A percentile compares a stretch with the other conserved stretches of the same genome.
Conservation (phyloP, 2,113 vertebrate species). For the Typhlomys cinereus region DNA sequence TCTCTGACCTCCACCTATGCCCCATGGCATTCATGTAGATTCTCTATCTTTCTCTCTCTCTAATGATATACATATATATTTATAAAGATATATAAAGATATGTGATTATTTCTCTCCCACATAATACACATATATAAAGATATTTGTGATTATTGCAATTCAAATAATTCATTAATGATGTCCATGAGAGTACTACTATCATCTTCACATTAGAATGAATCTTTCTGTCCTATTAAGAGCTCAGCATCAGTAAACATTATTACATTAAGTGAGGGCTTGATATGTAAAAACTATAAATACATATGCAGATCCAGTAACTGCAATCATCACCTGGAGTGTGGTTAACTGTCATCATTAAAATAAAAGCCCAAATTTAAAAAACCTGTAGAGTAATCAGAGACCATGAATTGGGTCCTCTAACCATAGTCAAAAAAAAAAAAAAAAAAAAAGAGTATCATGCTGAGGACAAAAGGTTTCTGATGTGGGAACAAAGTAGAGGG, state of each 20-base stretch:
- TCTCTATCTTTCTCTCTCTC: no score
- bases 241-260: conserved; percentile 13
- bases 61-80: no score
- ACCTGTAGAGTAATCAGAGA: neutral
- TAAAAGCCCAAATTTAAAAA: neutral
- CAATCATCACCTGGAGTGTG: conserved; percentile 38
- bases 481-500: conserved; percentile 22
- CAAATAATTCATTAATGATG: conserved; percentile 2
- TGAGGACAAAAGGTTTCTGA: conserved; percentile 29
- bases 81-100: no score
- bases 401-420: conserved; percentile 18
- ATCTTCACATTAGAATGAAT: neutral
- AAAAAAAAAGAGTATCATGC: neutral
- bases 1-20: no score
- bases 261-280: neutral
- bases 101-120: no score
- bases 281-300: conserved; percentile 33
- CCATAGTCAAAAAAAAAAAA: conserved; percentile 4
- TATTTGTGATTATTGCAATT: neutral
- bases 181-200: neutral
- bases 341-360: conserved; percentile 22
- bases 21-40: no score
- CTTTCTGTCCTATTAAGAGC: neutral
- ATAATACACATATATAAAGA: no score
- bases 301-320: neutral